Percentiles rank a stretch among this genome's conserved stretches.
Conservation (phyloP, 2,888 invertebrate genomes). For the Podotricha telesiphe region DNA sequence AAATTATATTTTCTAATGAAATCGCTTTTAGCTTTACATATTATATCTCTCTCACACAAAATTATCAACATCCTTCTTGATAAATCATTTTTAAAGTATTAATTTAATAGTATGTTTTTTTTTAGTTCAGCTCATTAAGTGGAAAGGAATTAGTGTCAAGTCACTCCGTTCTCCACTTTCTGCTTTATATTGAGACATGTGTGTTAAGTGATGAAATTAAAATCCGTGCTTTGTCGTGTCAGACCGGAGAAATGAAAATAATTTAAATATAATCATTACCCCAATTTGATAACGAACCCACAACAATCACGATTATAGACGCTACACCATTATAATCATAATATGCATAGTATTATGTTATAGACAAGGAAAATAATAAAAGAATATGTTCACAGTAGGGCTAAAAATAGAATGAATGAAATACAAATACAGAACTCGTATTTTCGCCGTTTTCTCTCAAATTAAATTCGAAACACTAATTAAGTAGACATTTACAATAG, state of each 20-base stretch:
- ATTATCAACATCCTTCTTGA: slow-evolving; percentile 12
- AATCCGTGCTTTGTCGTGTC: no score
- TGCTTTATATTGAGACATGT: no score
- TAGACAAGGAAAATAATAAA: neutral
- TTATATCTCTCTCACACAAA: slow-evolving; percentile 11
- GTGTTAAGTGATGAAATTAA: no score
- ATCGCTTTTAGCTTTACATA: neutral
- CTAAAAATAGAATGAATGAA: neutral
- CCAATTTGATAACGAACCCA: no score
- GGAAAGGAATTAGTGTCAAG: no score
- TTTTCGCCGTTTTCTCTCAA: neutral
- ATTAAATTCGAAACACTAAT: slow-evolving; percentile 13
- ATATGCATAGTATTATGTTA: neutral
- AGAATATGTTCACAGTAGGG: neutral
- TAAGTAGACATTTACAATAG: neutral
- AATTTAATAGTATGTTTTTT: neutral
- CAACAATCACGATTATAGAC: no score
- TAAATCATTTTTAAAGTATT: neutral
- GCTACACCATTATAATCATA: no score
- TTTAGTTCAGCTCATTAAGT: no score
- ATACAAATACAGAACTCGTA: slow-evolving; percentile 1
- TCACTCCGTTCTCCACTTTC: no score
- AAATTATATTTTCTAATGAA: neutral
- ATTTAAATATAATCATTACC: no score
- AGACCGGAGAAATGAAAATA: no score